These are phyloP conservation scores for Calliopum simillimum DNA, from an alignment of 2,888 invertebrate genomes.

Conservation along the genomic window DNA sequence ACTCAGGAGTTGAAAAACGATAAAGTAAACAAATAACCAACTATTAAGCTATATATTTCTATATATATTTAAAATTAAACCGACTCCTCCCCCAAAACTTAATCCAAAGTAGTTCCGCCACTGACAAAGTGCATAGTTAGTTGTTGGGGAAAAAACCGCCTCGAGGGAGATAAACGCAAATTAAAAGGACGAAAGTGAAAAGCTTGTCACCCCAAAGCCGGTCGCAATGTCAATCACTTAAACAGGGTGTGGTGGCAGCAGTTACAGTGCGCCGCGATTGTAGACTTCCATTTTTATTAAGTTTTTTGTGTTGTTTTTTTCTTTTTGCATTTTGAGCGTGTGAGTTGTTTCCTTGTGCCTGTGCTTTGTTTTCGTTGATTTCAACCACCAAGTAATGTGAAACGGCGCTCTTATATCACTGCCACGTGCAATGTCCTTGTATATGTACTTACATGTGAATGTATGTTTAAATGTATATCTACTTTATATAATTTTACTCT, in stretches of 20 bases:
- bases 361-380: neutral
- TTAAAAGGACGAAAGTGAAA: constrained; percentile 55
- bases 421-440: constrained; percentile 24
- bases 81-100: no score
- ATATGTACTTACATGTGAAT: constrained; percentile 1
- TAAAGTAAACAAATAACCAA: no score
- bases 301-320: neutral
- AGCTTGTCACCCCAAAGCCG: constrained; percentile 52
- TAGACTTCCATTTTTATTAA: constrained; percentile 23
- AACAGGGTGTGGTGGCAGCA: constrained; percentile 27
- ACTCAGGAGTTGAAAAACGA: no score
- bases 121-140: neutral
- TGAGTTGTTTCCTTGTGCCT: neutral
- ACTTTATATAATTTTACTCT: no score
- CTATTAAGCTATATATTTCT: no score
- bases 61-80: no score
- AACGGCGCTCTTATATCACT: neutral
- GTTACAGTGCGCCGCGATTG: constrained; percentile 14
- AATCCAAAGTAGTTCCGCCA: neutral
- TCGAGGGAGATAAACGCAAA: constrained; percentile 52
- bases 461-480: neutral
- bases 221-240: constrained; percentile 41
- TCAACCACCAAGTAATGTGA: constrained; percentile 12
- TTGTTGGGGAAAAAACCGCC: constrained; percentile 31
- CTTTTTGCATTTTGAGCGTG: neutral